Base-by-base conservation (phyloP, 2,113 vertebrate species). In the Dromas ardeola region DNA sequence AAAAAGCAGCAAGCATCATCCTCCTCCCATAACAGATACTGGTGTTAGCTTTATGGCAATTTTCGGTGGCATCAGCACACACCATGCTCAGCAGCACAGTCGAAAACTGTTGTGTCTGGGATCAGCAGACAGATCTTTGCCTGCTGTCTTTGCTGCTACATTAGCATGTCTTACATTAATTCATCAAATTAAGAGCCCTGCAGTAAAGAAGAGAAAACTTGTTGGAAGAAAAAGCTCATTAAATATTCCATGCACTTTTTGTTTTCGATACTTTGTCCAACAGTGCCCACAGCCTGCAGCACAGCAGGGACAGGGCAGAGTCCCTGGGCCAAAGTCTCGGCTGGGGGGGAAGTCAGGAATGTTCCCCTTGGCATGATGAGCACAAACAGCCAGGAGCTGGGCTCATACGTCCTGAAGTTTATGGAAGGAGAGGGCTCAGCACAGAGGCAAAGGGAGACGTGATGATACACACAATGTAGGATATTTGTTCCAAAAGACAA, bases 111-210 rank as follows among this genome's bases (percentile, higher is more conserved):
- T 20, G 1, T 73, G 85, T 17, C 92, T 85, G 88, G 19, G 50
- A 88, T 82, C 45, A 80, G 81, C 85, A 96, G 74, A 88, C 36
- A 80, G 76, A 88, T 47, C 88, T 83, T 55, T 81, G 73, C 93
- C 78, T 81, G 80, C 82, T 88, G 88, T 58, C 91, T 91, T 95
- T 65, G 61, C 81, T 76, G 74, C 50, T 72, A 69, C 74, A 58
- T 95, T 80, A 94, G 34, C 87, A 85, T 53, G 45, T 80, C 81
- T 91, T 86, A 87, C 49, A 69, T 82, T 82, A 95, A 91, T 94
- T 93, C 66, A 90, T 77, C 90, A 97, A 90, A 87, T 80, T 79
- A 93, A 88, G 81, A 94, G 53, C 71, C 38, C 59, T 66, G 85
- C 76, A 80, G 72, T 70, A 92, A 93, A 91, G 53, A 36, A 40